Percentiles rank a stretch among this genome's conserved stretches.
These are phyloP conservation scores for Dolichomitus sp. DNA, from an alignment of 2,888 invertebrate genomes.

Conservation along the genomic window DNA sequence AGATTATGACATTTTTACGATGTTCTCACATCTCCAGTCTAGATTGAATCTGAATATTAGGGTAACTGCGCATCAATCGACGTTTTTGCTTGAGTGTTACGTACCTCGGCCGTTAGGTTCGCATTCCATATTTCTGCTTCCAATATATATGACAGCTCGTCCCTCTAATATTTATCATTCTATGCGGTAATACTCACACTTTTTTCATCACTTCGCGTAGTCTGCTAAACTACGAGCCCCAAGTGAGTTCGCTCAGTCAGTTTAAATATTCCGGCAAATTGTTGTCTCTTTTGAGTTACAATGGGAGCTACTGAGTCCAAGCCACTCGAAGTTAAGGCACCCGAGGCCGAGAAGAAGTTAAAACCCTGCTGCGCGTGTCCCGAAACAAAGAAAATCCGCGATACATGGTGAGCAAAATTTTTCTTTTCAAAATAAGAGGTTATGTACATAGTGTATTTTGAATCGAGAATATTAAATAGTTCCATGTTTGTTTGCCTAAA, in stretches of 20 bases:
- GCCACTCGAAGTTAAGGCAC: conserved; percentile 75
- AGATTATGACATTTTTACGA: too few relatives aligned
- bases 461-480: background rate
- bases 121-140: background rate
- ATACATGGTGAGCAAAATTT: conserved; percentile 92
- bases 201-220: background rate
- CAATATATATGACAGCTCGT: background rate
- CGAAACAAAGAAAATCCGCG: conserved; percentile 96
- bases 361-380: conserved; percentile 99
- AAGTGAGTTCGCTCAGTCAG: background rate
- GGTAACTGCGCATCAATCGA: too few relatives aligned
- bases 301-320: conserved; percentile 88
- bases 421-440: conserved; percentile 40
- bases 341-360: conserved; percentile 91
- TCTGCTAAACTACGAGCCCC: background rate
- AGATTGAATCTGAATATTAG: too few relatives aligned
- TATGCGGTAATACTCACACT: background rate
- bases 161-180: background rate
- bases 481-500: background rate
- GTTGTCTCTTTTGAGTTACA: conserved; percentile 36
- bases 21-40: too few relatives aligned
- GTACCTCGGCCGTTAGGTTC: too few relatives aligned
- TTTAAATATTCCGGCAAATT: background rate
- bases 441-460: conserved; percentile 30
- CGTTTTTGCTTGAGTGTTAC: too few relatives aligned